Percentiles rank a stretch among this genome's conserved stretches.
Conservation (phyloP, 2,113 vertebrate species). For the Lethenteron reissneri region DNA sequence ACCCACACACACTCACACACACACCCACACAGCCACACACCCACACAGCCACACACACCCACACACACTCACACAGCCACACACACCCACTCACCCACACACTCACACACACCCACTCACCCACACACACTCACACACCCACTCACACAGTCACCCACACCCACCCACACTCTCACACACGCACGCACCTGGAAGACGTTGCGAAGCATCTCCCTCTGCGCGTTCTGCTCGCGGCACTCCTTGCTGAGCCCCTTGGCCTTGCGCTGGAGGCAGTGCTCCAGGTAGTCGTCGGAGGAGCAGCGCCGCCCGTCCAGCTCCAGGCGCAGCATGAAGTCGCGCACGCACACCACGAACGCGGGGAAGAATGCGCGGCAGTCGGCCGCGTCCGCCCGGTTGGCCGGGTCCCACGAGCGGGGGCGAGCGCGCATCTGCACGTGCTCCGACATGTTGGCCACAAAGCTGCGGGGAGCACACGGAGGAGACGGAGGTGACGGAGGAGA, state of each 20-base stretch:
- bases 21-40: too few relatives aligned
- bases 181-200: not conserved
- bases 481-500: not conserved
- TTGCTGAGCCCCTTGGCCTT: not conserved
- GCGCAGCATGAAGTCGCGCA: conserved; percentile 1
- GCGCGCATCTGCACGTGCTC: not conserved
- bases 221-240: not conserved
- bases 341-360: not conserved
- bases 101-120: too few relatives aligned
- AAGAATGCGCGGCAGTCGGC: not conserved
- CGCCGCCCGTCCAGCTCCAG: not conserved
- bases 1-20: too few relatives aligned
- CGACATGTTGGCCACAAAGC: not conserved
- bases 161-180: too few relatives aligned
- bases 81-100: too few relatives aligned
- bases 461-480: not conserved
- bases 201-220: not conserved
- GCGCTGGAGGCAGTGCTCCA: not conserved
- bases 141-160: too few relatives aligned
- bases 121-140: too few relatives aligned
- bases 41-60: too few relatives aligned
- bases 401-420: not conserved
- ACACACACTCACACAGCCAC: too few relatives aligned
- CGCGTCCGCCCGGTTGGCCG: not conserved
- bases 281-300: conserved; percentile 1